phyloP scores from a whole-genome alignment of 2,113 vertebrate genomes.

The Coptodon rendalli region DNA sequence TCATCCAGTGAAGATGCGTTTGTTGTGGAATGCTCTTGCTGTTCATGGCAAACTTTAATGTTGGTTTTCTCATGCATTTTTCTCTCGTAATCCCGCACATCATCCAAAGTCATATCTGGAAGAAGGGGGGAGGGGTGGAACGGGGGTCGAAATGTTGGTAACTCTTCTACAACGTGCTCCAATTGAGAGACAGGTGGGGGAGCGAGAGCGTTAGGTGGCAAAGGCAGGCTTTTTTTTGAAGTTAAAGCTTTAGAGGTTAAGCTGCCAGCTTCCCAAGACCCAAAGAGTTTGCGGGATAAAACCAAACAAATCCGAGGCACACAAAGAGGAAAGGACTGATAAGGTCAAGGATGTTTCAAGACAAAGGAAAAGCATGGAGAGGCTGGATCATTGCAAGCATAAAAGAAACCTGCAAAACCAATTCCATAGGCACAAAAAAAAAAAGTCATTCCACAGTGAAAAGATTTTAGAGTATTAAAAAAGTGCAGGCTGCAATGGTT shows the following conservation, averaged over 20 bases:
- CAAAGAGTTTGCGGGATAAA: background rate
- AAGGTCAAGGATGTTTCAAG: slow-evolving; percentile 3
- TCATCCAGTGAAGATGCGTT: slow-evolving; percentile 90
- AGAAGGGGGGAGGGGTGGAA: slow-evolving; percentile 68
- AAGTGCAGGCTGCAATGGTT: background rate
- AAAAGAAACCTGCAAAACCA: background rate
- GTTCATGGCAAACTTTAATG: slow-evolving; percentile 98
- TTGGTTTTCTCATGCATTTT: slow-evolving; percentile 99
- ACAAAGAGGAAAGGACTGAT: background rate
- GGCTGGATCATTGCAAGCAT: background rate
- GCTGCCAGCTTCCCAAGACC: background rate
- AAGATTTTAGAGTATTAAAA: background rate
- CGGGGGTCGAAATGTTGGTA: slow-evolving; percentile 74
- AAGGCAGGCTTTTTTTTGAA: background rate
- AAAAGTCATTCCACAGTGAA: background rate
- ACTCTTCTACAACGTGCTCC: slow-evolving; percentile 67
- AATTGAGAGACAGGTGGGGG: background rate
- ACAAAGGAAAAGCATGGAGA: background rate
- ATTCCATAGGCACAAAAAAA: background rate
- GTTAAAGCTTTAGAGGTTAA: background rate
- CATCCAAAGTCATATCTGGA: slow-evolving; percentile 99
- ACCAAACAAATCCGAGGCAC: slow-evolving; percentile 6
- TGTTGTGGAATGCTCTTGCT: slow-evolving; percentile 74
- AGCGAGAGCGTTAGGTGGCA: slow-evolving; percentile 36
- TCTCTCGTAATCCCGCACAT: slow-evolving; percentile 97